Base-by-base conservation (phyloP, 2,113 vertebrate species). In the Sapajus apella region DNA sequence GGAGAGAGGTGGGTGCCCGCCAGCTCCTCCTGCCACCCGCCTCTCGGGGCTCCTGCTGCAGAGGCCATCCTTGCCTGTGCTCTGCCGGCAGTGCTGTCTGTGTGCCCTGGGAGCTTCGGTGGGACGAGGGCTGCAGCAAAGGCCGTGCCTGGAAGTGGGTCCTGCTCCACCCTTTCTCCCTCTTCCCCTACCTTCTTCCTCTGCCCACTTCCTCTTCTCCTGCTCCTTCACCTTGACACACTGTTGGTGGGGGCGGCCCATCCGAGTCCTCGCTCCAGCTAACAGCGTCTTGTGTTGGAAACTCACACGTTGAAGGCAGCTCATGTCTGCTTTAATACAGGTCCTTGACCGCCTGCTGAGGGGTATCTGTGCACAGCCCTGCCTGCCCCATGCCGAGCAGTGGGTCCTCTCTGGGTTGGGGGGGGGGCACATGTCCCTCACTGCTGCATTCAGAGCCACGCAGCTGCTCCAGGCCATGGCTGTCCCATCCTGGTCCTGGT, bases 1-100 rank as follows among this genome's bases (percentile, higher is more conserved):
- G 96, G 7, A 97, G 95, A 95, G 96, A 99, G 98, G 99, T 99
- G 70, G 87, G 97, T 75, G 6, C 20, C 50, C 7, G 1, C 72
- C 3, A 5, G 70, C 12, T 9, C 13, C 23, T 56, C 9, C 55
- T 32, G 50, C n/a, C 77, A 8, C 40, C 30, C 21, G n/a, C 43
- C n/a, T 70, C 23, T 58, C 25, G 2, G 35, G 11, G 8, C 23
- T 27, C 43, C 16, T n/a, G 3, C 79, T 37, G 18, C 20, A 9
- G 11, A 61, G 27, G 32, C 21, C 11, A 0, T 13, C 8, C 79
- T 37, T n/a, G 16, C 37, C 8, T 17, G 83, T 0, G 27, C 40
- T n/a, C 40, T 23, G 11, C 37, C 5, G 2, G 40, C 4, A 16
- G 7, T 2, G 7, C 50, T 12, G 61, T 30, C 11, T 30, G 61